Percentiles rank a stretch among this genome's conserved stretches.
Evolutionary conservation across 1,140 invertebrate genomes (phyloP).

Genomic region (Saccostrea echinata): DNA sequence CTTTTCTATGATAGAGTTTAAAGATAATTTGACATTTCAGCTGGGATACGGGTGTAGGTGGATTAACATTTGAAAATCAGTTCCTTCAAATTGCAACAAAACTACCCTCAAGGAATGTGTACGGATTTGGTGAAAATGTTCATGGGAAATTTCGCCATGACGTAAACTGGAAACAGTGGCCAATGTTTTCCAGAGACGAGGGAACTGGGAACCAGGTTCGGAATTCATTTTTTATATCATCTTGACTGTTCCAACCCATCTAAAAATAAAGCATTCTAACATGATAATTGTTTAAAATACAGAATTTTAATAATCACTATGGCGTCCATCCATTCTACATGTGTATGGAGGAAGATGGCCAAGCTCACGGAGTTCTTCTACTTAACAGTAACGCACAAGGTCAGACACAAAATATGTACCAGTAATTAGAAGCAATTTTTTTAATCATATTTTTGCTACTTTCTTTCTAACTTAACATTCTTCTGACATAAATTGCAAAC

Average conservation of each 20-base stretch:
- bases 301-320: conserved; percentile 77
- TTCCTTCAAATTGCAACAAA: conserved; percentile 90
- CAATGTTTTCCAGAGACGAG: conserved; percentile 81
- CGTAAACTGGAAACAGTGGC: conserved; percentile 75
- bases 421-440: too few relatives aligned
- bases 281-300: not conserved
- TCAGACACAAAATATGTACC: conserved; percentile 46
- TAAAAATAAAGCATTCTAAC: not conserved
- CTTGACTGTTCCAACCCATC: not conserved
- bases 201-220: conserved; percentile 67
- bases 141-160: conserved; percentile 73
- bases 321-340: conserved; percentile 84
- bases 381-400: conserved; percentile 81
- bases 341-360: conserved; percentile 80
- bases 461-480: too few relatives aligned
- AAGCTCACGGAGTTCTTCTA: conserved; percentile 80
- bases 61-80: conserved; percentile 88
- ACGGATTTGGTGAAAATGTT: conserved; percentile 90
- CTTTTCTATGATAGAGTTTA: too few relatives aligned
- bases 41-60: conserved; percentile 87
- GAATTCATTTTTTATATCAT: not conserved
- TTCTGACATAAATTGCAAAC: too few relatives aligned
- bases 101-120: conserved; percentile 87
- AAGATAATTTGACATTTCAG: conserved; percentile 76
- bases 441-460: too few relatives aligned